Evolutionary conservation across 2,888 invertebrate species (phyloP), one percentile per base, ranked within the genome.

Genomic region (Polymixis flavicincta): DNA sequence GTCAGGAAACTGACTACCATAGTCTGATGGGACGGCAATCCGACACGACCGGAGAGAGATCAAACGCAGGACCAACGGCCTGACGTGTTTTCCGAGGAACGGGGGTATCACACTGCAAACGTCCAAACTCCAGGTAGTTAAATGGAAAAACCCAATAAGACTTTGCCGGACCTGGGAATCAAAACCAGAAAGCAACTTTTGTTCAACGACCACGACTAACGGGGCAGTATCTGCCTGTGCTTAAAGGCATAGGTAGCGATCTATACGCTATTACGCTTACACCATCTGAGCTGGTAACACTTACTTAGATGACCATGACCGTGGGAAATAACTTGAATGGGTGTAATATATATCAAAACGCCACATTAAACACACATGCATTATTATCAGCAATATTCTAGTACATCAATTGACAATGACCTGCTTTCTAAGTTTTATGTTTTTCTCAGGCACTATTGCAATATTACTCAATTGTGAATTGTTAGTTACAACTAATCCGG

Each of bases 401-500:
- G 67, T 73, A 61, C 77, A 70, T 80, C 74, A 63, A 42, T 68
- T 89, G 92, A 91, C 94, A 92, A 86, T 94, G 95, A 94, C 95
- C 94, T 78, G 90, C 93, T 95, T 95, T 94, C 92, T 90, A 93
- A 93, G 77, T 73, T 86, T 72, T 80, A 88, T 80, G 88, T 90
- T 92, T 92, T 90, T 90, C 88, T 89, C 83, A 85, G 80, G 74
- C 73, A 78, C 81, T 86, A 75, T 86, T 89, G 87, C 90, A 89
- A 89, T 87, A 87, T 83, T 75, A 82, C 82, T 77, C 74, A 85
- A 78, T 82, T 78, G 61, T 69, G 76, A 81, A 83, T 83, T 82
- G 78, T 84, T 71, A 22, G 22, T 19, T 32, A 71, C 45, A 32
- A 79, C 59, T 17, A 79, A 84, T 76, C 76, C 66, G 52, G 67